Evolutionary conservation across 2,888 invertebrate genomes (phyloP).

Genomic region (Eupithecia pulchellata): DNA sequence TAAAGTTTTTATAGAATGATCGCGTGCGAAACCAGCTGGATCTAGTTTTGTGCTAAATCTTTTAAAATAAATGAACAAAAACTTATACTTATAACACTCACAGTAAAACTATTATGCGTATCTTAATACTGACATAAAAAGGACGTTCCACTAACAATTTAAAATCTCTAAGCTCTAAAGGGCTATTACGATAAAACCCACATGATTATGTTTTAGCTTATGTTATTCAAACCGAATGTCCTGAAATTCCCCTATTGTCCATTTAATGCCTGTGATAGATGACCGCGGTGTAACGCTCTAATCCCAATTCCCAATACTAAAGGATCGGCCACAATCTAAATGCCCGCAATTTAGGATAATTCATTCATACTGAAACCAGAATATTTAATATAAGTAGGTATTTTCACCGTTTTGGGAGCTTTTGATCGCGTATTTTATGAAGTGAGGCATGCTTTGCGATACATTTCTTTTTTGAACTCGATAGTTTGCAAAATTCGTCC

Average conservation of each 20-base stretch:
- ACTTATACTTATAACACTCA: not conserved
- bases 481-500: no score
- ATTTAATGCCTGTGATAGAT: slow-evolving; percentile 53
- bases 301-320: slow-evolving; percentile 56
- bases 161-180: not conserved
- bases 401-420: slow-evolving; percentile 55
- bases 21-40: no score
- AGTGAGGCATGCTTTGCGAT: not conserved
- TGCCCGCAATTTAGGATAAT: slow-evolving; percentile 61
- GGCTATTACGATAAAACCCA: not conserved
- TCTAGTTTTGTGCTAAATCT: not conserved
- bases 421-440: slow-evolving; percentile 2
- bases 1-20: no score
- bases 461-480: no score
- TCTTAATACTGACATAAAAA: not conserved
- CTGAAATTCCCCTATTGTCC: slow-evolving; percentile 47
- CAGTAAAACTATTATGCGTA: not conserved
- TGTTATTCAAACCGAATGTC: not conserved
- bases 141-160: not conserved
- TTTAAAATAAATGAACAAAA: not conserved
- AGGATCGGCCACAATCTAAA: slow-evolving; percentile 64
- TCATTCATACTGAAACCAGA: slow-evolving; percentile 58
- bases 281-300: slow-evolving; percentile 53
- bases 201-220: not conserved
- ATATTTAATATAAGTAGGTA: slow-evolving; percentile 53